These are phyloP conservation scores for Spisula subtruncata DNA, from an alignment of 2,888 invertebrate species.

Conservation along the genomic window DNA sequence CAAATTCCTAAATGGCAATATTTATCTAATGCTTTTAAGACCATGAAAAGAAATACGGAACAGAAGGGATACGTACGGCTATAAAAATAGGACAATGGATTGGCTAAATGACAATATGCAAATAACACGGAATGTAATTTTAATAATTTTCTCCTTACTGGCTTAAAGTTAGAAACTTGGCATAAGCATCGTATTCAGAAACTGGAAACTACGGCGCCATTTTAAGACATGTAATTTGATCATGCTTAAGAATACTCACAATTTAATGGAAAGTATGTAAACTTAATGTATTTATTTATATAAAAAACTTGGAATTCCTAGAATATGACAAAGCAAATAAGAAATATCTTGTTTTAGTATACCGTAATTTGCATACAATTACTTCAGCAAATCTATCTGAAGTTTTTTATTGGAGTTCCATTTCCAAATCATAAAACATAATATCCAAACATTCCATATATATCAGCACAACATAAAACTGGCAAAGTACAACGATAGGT, in stretches of 20 bases:
- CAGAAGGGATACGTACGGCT: neutral
- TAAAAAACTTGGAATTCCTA: neutral
- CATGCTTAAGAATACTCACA: neutral
- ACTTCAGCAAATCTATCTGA: neutral
- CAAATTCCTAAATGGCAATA: too few species aligned
- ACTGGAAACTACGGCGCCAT: neutral
- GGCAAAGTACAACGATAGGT: too few species aligned
- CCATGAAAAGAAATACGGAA: neutral
- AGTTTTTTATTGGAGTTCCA: too few species aligned
- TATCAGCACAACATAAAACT: too few species aligned
- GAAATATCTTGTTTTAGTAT: neutral
- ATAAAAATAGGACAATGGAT: neutral
- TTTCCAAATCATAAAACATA: too few species aligned
- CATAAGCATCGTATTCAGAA: neutral
- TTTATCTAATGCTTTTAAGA: neutral
- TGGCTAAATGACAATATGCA: conserved; percentile 2
- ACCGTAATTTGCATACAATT: neutral
- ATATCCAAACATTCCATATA: too few species aligned
- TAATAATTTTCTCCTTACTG: neutral
- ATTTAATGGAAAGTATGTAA: neutral
- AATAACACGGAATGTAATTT: neutral
- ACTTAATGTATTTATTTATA: neutral
- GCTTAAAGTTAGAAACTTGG: neutral
- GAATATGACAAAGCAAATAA: neutral
- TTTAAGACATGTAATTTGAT: neutral